These are phyloP conservation scores for Thymelicus acteon DNA, from an alignment of 2,888 invertebrate species.

Conservation along the genomic window DNA sequence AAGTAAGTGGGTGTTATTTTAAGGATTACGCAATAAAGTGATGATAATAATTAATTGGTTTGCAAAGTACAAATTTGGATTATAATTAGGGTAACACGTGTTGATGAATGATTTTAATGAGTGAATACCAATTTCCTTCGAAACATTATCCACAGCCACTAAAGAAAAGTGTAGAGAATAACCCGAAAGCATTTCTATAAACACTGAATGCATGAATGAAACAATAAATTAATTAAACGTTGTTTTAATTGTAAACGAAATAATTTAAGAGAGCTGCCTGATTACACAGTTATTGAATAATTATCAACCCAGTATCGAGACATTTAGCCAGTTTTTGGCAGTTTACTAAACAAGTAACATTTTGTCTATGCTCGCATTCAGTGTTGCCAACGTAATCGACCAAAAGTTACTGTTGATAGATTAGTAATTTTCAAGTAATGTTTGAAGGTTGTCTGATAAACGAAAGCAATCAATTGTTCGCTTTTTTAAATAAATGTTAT, in stretches of 20 bases:
- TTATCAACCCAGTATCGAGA: not conserved
- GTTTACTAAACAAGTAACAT: not conserved
- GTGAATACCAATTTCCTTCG: not conserved
- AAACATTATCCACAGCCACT: no score
- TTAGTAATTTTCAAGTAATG: constrained; percentile 46
- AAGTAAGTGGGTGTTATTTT: constrained; percentile 25
- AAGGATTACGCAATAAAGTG: constrained; percentile 18
- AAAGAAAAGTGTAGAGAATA: no score
- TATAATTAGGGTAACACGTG: constrained; percentile 36
- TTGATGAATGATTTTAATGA: constrained; percentile 10
- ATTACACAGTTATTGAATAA: constrained; percentile 6
- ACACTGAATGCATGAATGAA: no score
- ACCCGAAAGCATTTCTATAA: no score
- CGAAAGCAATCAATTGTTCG: constrained; percentile 72
- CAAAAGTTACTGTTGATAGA: constrained; percentile 53
- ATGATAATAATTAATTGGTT: constrained; percentile 35
- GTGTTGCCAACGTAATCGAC: constrained; percentile 61
- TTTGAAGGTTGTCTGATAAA: constrained; percentile 65
- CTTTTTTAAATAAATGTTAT: constrained; percentile 54
- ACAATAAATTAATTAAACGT: no score
- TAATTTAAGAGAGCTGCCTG: no score
- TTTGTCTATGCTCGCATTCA: constrained; percentile 43
- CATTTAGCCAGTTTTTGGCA: not conserved
- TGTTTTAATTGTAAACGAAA: no score
- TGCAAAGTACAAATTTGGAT: constrained; percentile 45